Percentiles rank a stretch among this genome's conserved stretches.
These are phyloP conservation scores for Amphiura filiformis DNA, from an alignment of 35 echinoderm and acorn worm genomes.

Conservation along the genomic window DNA sequence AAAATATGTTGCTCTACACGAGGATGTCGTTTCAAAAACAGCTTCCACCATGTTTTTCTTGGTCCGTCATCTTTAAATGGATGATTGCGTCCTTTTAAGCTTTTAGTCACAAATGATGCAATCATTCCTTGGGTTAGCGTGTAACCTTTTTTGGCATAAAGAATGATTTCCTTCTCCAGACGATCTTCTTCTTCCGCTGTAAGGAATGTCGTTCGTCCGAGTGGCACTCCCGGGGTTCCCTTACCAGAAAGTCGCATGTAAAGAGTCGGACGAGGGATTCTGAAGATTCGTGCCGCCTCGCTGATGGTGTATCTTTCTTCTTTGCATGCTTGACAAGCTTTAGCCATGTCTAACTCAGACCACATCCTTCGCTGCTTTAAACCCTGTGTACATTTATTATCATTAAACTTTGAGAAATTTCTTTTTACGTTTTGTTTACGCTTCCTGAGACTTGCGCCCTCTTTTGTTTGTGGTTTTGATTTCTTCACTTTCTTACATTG, in stretches of 20 bases:
- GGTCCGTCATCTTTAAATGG: not conserved
- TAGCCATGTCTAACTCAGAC: not conserved
- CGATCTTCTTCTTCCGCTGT: not conserved
- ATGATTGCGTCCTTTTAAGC: not conserved
- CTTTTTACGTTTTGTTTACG: not conserved
- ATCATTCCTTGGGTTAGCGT: not conserved
- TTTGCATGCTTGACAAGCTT: not conserved
- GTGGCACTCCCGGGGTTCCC: not conserved
- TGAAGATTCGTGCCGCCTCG: not conserved
- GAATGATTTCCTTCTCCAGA: not conserved
- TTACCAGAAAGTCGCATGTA: not conserved
- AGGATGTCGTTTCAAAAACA: not conserved
- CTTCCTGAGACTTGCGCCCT: not conserved
- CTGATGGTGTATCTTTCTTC: not conserved
- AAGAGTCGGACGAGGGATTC: not conserved
- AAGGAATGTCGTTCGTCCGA: not conserved
- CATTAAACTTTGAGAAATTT: not conserved
- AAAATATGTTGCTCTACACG: not conserved
- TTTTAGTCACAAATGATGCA: not conserved
- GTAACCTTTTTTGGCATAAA: not conserved
- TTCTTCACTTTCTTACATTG: not conserved
- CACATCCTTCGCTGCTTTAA: not conserved
- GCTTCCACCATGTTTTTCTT: not conserved
- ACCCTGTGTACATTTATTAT: not conserved
- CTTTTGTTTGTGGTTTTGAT: too few relatives aligned